phyloP scores from a whole-genome alignment of 2,797 vertebrate species.

The Pygocentrus nattereri region DNA sequence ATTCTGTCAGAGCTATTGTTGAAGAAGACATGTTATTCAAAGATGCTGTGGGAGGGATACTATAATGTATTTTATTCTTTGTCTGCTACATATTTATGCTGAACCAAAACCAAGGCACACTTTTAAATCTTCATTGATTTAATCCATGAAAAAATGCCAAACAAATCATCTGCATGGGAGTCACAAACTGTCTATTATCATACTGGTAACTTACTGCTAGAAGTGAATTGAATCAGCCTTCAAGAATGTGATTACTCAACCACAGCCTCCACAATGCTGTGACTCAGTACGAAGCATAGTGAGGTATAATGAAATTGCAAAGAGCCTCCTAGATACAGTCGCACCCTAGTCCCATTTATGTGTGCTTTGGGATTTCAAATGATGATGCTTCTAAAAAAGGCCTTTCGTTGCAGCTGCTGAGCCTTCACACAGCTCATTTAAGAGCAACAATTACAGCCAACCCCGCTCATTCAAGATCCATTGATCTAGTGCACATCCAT shows the following conservation, averaged over 20 bases:
- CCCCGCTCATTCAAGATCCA: background rate
- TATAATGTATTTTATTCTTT: background rate
- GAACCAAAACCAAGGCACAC: background rate
- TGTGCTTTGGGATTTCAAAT: background rate
- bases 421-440: background rate
- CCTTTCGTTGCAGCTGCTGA: constrained; percentile 1
- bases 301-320: background rate
- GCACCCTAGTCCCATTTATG: background rate
- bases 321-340: background rate
- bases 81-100: background rate
- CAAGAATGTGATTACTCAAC: background rate
- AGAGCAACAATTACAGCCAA: background rate
- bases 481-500: constrained; percentile 1
- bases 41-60: background rate
- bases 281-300: constrained; percentile 6
- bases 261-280: constrained; percentile 4
- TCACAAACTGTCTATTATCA: background rate
- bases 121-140: background rate
- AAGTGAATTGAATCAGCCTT: background rate
- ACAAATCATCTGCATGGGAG: background rate
- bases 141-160: background rate
- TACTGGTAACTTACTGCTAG: background rate
- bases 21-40: background rate
- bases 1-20: background rate
- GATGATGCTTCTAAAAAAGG: background rate